These are phyloP conservation scores for Oscheius sp. DNA, from an alignment of 1,140 invertebrate genomes.

Conservation along the genomic window DNA sequence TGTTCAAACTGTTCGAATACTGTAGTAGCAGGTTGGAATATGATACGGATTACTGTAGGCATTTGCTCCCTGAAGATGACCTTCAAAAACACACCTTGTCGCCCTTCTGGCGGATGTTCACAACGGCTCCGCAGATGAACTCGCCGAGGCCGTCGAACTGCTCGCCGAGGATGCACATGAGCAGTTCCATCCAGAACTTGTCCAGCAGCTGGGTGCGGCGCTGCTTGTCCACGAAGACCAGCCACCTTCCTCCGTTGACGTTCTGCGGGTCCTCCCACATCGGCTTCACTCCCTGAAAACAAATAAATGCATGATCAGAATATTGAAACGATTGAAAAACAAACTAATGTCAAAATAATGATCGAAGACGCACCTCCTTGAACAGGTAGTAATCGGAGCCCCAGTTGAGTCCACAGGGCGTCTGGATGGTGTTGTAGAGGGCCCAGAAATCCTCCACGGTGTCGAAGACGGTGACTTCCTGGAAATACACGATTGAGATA, in stretches of 20 bases:
- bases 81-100: constrained; percentile 80
- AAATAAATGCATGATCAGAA: background rate
- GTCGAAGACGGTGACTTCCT: constrained; percentile 83
- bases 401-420: constrained; percentile 79
- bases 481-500: background rate
- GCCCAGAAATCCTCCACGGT: constrained; percentile 99
- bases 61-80: no score
- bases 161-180: constrained; percentile 93
- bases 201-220: constrained; percentile 79
- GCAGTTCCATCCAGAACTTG: constrained; percentile 87
- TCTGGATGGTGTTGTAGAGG: constrained; percentile 92
- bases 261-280: constrained; percentile 97
- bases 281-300: constrained; percentile 74
- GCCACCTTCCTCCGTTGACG: constrained; percentile 87
- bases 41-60: no score
- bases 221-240: constrained; percentile 68
- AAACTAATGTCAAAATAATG: background rate
- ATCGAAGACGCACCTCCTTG: constrained; percentile 74
- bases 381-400: constrained; percentile 95
- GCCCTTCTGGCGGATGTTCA: constrained; percentile 83
- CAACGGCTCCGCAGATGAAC: constrained; percentile 88
- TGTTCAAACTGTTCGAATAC: no score
- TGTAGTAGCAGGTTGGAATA: no score
- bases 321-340: no score
- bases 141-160: constrained; percentile 85